Evolutionary conservation across 2,113 vertebrate species (phyloP), one percentile per base, ranked within the genome.

Genomic region (Passer montanus): DNA sequence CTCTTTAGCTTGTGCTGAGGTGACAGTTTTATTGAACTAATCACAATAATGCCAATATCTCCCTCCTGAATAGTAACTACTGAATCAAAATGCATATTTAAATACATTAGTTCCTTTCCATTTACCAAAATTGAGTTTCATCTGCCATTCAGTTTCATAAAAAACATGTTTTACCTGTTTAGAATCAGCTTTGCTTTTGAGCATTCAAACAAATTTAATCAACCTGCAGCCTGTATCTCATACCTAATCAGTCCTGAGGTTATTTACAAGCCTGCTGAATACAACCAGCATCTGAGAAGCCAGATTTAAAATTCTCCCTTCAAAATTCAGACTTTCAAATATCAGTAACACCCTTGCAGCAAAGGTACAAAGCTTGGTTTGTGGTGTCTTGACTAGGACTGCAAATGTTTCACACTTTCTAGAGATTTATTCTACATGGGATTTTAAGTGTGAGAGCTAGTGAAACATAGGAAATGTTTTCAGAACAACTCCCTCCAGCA

Each of bases 111-210:
- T 41, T 72, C 49, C 52, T 75, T 75, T 63, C 18, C 52, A 74
- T 89, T 87, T 91, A 82, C 30, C 37, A 82, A 90, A 78, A 84
- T 13, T 87, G 30, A 82, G 87, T 93, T 94, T 93, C 23, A 55
- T 21, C 50, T 82, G 47, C 64, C 69, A 91, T 82, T 91, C 62
- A 76, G 44, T 53, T 84, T 79, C 62, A 68, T 84, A 91, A 72
- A 94, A 91, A 78, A 19, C 8, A 37, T 43, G 35, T 18, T 95
- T 84, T 72, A 47, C 43, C 37, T 84, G 74, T 87, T 87, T 55
- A 75, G 43, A 75, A 62, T 67, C 43, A 75, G 52, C 20, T 89
- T 80, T 62, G 63, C 7, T 84, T 73, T 28, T 46, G 35, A 92
- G 27, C 43, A 70, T 52, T 68, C 35, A 75, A 72, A 81, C 76